Percentiles rank a stretch among this genome's conserved stretches.
Conservation (phyloP, 1,140 invertebrate species). For the Trichonephila clavata region DNA sequence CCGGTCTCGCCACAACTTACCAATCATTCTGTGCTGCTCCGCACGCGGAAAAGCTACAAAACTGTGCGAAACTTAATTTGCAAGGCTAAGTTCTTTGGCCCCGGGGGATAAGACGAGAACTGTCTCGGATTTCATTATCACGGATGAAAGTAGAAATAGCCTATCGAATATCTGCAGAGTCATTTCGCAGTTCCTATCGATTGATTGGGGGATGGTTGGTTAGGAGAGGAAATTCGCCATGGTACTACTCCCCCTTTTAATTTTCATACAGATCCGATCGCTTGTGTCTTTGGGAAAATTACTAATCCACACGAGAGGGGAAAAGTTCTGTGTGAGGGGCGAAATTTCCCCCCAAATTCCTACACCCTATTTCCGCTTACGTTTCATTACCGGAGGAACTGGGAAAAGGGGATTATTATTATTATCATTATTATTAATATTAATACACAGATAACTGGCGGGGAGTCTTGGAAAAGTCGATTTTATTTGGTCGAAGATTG, state of each 20-base stretch:
- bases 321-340: background rate
- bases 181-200: constrained; percentile 36
- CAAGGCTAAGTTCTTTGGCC: constrained; percentile 58
- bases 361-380: background rate
- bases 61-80: constrained; percentile 65
- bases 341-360: background rate
- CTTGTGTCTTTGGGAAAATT: background rate
- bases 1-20: constrained; percentile 23
- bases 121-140: constrained; percentile 45
- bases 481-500: constrained; percentile 33
- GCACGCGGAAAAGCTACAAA: constrained; percentile 46
- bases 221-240: background rate
- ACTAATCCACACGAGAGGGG: background rate
- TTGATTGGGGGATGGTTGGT: constrained; percentile 11
- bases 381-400: constrained; percentile 26
- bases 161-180: constrained; percentile 44
- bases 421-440: constrained; percentile 37
- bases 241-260: background rate
- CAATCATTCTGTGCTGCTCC: background rate
- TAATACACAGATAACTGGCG: constrained; percentile 21
- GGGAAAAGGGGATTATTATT: background rate
- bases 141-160: constrained; percentile 4
- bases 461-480: constrained; percentile 33
- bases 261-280: constrained; percentile 24
- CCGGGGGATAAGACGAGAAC: background rate